Base-by-base conservation (phyloP, 2,888 invertebrate genomes). In the Lymantria dispar region DNA sequence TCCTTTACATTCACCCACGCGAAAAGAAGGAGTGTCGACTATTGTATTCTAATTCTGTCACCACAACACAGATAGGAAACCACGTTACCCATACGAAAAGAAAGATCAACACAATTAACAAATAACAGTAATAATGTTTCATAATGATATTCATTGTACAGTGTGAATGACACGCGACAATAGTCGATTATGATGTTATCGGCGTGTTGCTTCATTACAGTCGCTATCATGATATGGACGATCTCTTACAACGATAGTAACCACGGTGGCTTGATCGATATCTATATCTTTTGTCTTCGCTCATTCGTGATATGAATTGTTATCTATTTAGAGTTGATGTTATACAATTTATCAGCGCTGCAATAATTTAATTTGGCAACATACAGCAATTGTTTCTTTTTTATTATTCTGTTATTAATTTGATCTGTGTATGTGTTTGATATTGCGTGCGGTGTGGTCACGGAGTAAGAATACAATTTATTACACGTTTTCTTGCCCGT, bases 221-320 rank as follows among this genome's bases (percentile, higher is more conserved):
- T 2, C 50, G 61, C 50, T 52, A 69, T 71, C 68, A 73, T 15
- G 58, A 53, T 53, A 50, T 64, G 56, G 54, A 43, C 62, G 74
- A 78, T 79, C 70, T 67, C 63, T 56, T 55, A 54, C 67, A 56
- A 48, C 64, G 77, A 78, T 78, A 73, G 46, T 22, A 22, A 22
- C 22, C 22, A 22, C 63, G 60, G 66, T 70, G 68, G 64, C 63
- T 60, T 59, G 68, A 68, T 68, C 64, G 62, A 66, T 70, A 66
- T 78, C 72, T 74, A 76, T 74, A 63, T 64, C 68, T 76, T 11
- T 78, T 81, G 74, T 78, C 68, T 70, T 10, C 56, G 22, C 56
- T 56, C 60, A 63, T 60, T 72, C 75, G 70, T 76, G 74, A 72
- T 64, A 73, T 65, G 73, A 77, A 78, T 80, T 69, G 22, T 68